Percentiles rank a stretch among this genome's conserved stretches.
phyloP scores from a whole-genome alignment of 2,113 vertebrate species.

The Copsychus sechellarum region DNA sequence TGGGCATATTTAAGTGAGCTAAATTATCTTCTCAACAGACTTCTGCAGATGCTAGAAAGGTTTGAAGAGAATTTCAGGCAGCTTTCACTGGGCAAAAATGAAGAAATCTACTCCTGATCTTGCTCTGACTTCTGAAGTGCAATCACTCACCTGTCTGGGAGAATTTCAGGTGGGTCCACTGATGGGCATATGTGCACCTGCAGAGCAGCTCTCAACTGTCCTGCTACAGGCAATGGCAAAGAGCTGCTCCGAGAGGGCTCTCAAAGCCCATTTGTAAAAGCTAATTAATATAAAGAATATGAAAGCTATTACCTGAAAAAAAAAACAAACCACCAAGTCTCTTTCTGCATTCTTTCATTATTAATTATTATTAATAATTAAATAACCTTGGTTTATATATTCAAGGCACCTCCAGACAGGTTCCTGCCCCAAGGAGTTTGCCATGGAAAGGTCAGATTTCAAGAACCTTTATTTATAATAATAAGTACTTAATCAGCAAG shows the following conservation, averaged over 20 bases:
- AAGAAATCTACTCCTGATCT: neutral
- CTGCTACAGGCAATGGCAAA: neutral
- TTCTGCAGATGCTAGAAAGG: neutral
- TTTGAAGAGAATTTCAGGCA: neutral
- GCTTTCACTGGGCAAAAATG: neutral
- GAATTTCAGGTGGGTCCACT: neutral
- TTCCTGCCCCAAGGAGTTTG: constrained; percentile 3
- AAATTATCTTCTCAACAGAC: neutral
- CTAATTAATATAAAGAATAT: constrained; percentile 25
- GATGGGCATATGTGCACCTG: neutral
- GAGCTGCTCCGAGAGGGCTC: neutral
- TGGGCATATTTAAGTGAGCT: neutral
- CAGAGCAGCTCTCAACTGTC: neutral
- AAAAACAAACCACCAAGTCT: neutral
- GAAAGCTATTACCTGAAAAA: neutral
- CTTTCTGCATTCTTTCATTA: constrained; percentile 28
- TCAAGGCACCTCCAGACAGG: neutral
- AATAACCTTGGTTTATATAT: constrained; percentile 5
- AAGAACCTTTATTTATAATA: constrained; percentile 5
- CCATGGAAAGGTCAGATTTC: constrained; percentile 8
- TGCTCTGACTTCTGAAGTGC: neutral
- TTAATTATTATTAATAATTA: constrained; percentile 48
- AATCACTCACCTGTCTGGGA: neutral
- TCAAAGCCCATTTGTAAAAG: neutral
- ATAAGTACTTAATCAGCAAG: constrained; percentile 1